phyloP scores from a whole-genome alignment of 2,888 invertebrate species.

The Thecophora atra region DNA sequence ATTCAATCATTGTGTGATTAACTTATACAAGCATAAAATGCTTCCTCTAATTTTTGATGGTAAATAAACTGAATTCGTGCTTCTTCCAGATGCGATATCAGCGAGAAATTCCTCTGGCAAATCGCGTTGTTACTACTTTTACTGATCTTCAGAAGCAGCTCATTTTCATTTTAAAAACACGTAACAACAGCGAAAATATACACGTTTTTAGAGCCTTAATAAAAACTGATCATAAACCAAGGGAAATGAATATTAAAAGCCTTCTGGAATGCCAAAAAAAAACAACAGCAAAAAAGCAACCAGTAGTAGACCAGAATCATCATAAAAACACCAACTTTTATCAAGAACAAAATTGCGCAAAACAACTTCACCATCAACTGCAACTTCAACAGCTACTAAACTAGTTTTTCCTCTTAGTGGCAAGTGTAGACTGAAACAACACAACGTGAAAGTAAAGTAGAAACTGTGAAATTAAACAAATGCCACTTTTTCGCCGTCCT shows the following conservation, averaged over 20 bases:
- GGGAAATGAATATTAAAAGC: background rate
- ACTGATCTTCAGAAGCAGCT: no score
- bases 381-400: slow-evolving; percentile 10
- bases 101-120: no score
- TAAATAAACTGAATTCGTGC: no score
- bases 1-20: no score
- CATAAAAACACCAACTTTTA: background rate
- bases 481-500: background rate
- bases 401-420: slow-evolving; percentile 12
- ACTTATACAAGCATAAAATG: no score
- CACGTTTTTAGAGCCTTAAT: no score
- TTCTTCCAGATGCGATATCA: no score
- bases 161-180: background rate
- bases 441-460: background rate
- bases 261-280: background rate
- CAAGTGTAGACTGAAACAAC: background rate
- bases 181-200: background rate
- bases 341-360: background rate
- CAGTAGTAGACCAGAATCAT: background rate
- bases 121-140: background rate
- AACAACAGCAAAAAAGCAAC: background rate
- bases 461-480: slow-evolving; percentile 23
- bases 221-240: background rate
- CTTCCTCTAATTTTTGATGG: no score
- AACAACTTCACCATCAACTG: slow-evolving; percentile 6